phyloP scores from a whole-genome alignment of 1,140 invertebrate species.

The Leptestheria dahalacensis region DNA sequence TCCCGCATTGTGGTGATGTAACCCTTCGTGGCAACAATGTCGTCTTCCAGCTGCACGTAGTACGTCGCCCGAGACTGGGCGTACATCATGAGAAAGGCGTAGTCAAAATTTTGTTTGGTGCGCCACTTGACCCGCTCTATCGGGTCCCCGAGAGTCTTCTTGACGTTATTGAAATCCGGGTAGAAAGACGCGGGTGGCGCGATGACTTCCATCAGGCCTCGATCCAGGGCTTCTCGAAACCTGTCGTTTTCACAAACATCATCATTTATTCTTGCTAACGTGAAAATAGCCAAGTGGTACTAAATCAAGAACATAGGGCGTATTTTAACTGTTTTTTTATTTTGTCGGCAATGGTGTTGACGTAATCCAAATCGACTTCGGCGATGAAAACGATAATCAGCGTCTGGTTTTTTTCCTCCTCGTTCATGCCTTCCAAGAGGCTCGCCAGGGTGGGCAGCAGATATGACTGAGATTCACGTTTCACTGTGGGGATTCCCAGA shows the following conservation, averaged over 20 bases:
- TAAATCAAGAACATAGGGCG: too few relatives aligned
- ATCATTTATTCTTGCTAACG: too few relatives aligned
- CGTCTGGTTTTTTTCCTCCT: constrained; percentile 57
- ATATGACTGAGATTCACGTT: constrained; percentile 74
- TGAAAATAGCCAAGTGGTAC: too few relatives aligned
- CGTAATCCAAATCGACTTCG: constrained; percentile 36
- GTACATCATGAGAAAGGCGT: constrained; percentile 91
- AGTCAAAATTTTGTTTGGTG: constrained; percentile 93
- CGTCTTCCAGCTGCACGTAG: constrained; percentile 86
- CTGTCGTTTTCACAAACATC: constrained; percentile 36
- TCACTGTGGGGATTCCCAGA: constrained; percentile 76
- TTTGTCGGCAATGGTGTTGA: constrained; percentile 10
- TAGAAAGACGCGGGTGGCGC: constrained; percentile 73
- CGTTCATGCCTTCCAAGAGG: constrained; percentile 61
- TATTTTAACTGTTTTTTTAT: constrained; percentile 15
- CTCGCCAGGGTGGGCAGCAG: constrained; percentile 74
- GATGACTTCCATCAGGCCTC: constrained; percentile 76
- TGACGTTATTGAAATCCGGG: constrained; percentile 63
- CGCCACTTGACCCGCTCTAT: constrained; percentile 80
- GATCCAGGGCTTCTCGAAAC: constrained; percentile 56
- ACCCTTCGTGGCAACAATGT: constrained; percentile 70
- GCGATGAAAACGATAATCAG: constrained; percentile 83
- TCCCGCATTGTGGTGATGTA: constrained; percentile 78
- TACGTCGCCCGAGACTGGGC: constrained; percentile 54
- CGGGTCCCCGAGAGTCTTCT: constrained; percentile 70